Base-by-base conservation (phyloP, 2,888 invertebrate species). In the Andrena praecox region DNA sequence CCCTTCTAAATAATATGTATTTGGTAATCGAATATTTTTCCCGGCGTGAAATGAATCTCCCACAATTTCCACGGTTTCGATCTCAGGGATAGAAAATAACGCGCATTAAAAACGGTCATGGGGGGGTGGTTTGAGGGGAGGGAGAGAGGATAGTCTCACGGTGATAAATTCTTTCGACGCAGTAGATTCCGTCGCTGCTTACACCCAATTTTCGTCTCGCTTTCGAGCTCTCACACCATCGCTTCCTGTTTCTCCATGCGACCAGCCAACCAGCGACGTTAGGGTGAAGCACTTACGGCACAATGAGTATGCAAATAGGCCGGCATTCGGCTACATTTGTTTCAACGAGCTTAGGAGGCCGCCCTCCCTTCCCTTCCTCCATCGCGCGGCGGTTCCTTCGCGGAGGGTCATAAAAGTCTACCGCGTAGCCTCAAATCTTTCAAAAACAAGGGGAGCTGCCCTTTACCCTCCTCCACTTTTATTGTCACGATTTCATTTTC, bases 271-370 rank as follows among this genome's bases (percentile, higher is more conserved):
- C 87, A 73, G 56, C 75, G 81, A 77, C 83, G 82, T 83, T 89
- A 84, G 88, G 88, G 89, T 64, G 81, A 89, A 84, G 86, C 89
- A 82, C 88, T 89, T 86, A 88, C 82, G 52, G 82, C 56, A 88
- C 88, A 87, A 88, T 83, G 86, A 86, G 84, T 89, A 89, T 88
- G 90, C 86, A 89, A 90, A 90, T 89, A 86, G 83, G 69, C 77
- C 81, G 79, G 85, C 75, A 89, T 90, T 90, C 90, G 84, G 86
- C 87, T 91, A 90, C 89, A 91, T 91, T 90, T 87, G 87, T 90
- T 87, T 89, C 87, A 79, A 84, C 82, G 85, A 85, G 87, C 85
- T 90, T 88, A 88, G 87, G 74, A 83, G 69, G 42, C 42, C 42
- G 42, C 42, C 42, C 12, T 0, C 35, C 12, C 3, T 16, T 42